phyloP scores from a whole-genome alignment of 2,888 invertebrate species.

The Nesidiocoris tenuis region DNA sequence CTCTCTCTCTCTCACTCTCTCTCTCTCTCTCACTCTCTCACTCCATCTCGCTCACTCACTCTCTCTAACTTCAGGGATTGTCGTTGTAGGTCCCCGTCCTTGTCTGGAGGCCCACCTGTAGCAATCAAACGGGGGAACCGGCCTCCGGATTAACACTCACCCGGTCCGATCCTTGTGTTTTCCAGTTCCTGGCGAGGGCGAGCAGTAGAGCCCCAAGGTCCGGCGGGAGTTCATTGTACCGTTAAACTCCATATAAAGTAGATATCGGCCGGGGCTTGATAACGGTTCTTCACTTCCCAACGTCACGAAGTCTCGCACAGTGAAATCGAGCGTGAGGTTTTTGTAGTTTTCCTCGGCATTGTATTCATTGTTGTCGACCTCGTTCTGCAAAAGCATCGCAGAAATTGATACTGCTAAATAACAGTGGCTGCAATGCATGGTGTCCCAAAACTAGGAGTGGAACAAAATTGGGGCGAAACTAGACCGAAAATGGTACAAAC shows the following conservation, averaged over 20 bases:
- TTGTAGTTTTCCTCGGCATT: background rate
- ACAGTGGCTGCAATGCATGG: no score
- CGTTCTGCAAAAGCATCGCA: constrained; percentile 18
- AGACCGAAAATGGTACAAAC: no score
- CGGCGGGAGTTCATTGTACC: constrained; percentile 46
- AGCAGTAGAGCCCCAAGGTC: constrained; percentile 45
- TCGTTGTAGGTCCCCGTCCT: no score
- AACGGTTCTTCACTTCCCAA: constrained; percentile 30
- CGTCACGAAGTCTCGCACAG: constrained; percentile 21
- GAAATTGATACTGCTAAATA: background rate
- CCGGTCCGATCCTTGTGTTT: constrained; percentile 37
- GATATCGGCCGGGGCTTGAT: constrained; percentile 32
- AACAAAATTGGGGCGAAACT: no score
- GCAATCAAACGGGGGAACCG: no score
- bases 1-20: no score
- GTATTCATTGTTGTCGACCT: constrained; percentile 7
- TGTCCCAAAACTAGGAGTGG: no score
- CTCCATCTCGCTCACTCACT: no score
- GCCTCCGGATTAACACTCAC: no score
- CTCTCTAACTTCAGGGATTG: no score
- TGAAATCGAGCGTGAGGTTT: constrained; percentile 20
- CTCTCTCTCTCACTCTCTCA: no score
- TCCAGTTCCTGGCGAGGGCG: constrained; percentile 3
- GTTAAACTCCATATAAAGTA: constrained; percentile 45
- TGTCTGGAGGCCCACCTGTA: no score